Evolutionary conservation across 2,797 vertebrate species (phyloP), one percentile per base, ranked within the genome.

Genomic region (Columba guinea): DNA sequence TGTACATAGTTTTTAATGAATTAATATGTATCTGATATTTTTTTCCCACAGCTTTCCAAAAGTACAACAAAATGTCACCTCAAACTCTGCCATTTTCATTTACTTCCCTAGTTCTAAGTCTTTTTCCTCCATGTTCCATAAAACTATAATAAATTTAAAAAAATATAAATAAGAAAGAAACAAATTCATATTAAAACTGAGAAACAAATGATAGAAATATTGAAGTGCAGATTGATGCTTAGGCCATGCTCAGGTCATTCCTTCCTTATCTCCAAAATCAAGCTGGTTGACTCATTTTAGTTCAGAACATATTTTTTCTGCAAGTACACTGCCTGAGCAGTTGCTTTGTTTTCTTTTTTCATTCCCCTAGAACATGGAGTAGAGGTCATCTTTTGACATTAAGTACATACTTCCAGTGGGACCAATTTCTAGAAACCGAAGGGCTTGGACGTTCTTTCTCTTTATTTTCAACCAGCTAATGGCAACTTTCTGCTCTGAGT

Each of bases 401-500:
- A 77, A 77, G 19, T 94, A 9, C 28, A n/a, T 52, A 10, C 52
- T 95, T 96, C 74, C 89, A 89, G 14, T 60, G 83, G 93, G 80
- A 93, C 37, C 60, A 93, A 26, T 94, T 96, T 94, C 81, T 77
- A 70, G 55, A 82, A 89, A 48, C 32, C 44, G 44, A 67, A 60
- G 23, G 6, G 8, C 46, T 52, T 84, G 70, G 49, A 2, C 60
- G 30, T 16, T 80, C 19, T 3, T 9, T 22, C 8, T 69, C 44
- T 71, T 78, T 86, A 64, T 24, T 76, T n/a, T 58, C 26, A 34
- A 60, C 58, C n/a, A 79, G 21, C 22, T 94, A 70, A 70, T 22
- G 79, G 56, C 34, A 76, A 52, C 55, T 91, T 87, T 79, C 41
- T 90, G 37, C 44, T 92, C 55, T 34, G 67, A 82, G 21, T 77